These are phyloP conservation scores for Ligdia adustata DNA, from an alignment of 2,888 invertebrate genomes.

Conservation along the genomic window DNA sequence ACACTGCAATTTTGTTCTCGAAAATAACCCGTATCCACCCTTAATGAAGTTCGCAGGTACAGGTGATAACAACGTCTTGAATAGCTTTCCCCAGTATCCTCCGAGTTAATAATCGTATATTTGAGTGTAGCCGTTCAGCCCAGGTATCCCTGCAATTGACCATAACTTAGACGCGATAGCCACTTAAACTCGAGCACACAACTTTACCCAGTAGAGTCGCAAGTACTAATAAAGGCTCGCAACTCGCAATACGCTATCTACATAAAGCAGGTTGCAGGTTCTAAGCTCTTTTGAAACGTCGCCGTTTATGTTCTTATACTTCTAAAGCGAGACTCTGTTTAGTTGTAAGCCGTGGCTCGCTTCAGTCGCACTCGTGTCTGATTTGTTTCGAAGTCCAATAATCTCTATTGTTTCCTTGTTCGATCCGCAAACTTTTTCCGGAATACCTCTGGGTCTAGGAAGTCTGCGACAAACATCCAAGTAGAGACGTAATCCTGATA, in stretches of 20 bases:
- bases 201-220: slow-evolving; percentile 45
- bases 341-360: slow-evolving; percentile 31
- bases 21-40: not conserved
- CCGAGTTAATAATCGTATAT: slow-evolving; percentile 39
- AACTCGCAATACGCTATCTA: slow-evolving; percentile 52
- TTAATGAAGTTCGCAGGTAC: slow-evolving; percentile 28
- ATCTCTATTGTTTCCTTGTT: slow-evolving; percentile 19
- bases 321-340: slow-evolving; percentile 25
- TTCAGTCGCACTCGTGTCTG: slow-evolving; percentile 13
- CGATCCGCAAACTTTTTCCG: slow-evolving; percentile 8
- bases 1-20: too few relatives aligned
- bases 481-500: not conserved
- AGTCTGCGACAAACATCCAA: slow-evolving; percentile 5
- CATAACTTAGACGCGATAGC: slow-evolving; percentile 54
- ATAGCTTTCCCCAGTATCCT: slow-evolving; percentile 26
- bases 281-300: slow-evolving; percentile 35
- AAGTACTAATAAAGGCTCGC: slow-evolving; percentile 46
- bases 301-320: slow-evolving; percentile 28
- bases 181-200: slow-evolving; percentile 49
- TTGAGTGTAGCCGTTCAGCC: slow-evolving; percentile 39
- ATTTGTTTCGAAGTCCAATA: slow-evolving; percentile 22
- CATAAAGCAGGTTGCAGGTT: slow-evolving; percentile 43
- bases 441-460: not conserved
- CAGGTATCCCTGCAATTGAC: slow-evolving; percentile 49
- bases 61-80: slow-evolving; percentile 35